phyloP scores from a whole-genome alignment of 1,140 invertebrate genomes.

The Coelopa frigida region DNA sequence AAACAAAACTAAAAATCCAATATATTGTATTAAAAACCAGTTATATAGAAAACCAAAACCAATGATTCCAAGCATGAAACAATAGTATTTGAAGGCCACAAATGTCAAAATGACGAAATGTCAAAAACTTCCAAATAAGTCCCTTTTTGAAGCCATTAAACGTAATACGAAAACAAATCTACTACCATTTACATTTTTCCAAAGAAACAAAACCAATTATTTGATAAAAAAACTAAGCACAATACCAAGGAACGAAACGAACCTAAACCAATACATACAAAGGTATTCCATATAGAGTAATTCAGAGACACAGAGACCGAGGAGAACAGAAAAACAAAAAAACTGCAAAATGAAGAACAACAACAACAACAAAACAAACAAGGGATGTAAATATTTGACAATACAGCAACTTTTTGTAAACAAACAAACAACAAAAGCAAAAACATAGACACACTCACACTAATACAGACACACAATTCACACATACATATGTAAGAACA shows the following conservation, averaged over 20 bases:
- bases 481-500: neutral
- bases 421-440: too few relatives aligned
- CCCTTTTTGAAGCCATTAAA: too few relatives aligned
- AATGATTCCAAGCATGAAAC: too few relatives aligned
- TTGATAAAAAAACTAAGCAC: slow-evolving; percentile 2
- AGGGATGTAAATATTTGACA: slow-evolving; percentile 45
- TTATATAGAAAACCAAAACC: slow-evolving; percentile 2
- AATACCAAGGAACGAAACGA: slow-evolving; percentile 1
- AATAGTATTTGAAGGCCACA: too few relatives aligned
- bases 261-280: slow-evolving; percentile 2
- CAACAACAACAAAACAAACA: slow-evolving; percentile 27
- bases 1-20: slow-evolving; percentile 1
- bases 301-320: neutral
- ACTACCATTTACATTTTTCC: too few relatives aligned
- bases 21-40: neutral
- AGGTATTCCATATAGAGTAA: neutral
- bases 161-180: too few relatives aligned
- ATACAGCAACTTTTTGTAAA: too few relatives aligned
- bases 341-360: slow-evolving; percentile 11
- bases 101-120: too few relatives aligned
- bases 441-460: slow-evolving; percentile 4
- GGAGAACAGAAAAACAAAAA: neutral
- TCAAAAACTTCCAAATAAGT: too few relatives aligned
- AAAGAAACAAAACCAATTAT: slow-evolving; percentile 5
- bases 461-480: neutral